Evolutionary conservation across 2,797 vertebrate species (phyloP).

Genomic region (Argentina silus): DNA sequence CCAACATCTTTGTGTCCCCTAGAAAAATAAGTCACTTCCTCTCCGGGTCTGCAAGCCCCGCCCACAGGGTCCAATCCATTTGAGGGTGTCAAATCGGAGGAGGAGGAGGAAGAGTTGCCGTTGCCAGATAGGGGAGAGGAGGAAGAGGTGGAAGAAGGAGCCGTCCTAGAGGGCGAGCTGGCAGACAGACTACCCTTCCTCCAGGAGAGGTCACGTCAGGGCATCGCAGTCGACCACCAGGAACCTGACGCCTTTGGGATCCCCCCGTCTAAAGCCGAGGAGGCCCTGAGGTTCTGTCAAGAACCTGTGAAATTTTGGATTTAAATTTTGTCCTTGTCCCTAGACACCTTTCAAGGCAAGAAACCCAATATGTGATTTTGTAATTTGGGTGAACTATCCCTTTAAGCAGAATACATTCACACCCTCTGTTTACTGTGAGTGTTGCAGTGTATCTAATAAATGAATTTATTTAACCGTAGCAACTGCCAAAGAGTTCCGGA

Average conservation of each 20-base stretch:
- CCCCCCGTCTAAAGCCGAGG: constrained; percentile 72
- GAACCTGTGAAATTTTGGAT: no score
- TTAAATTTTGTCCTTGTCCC: no score
- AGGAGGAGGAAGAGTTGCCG: constrained; percentile 54
- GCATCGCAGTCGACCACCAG: constrained; percentile 56
- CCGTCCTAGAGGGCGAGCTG: constrained; percentile 71
- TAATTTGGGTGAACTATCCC: no score
- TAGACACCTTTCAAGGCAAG: no score
- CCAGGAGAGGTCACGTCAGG: constrained; percentile 62
- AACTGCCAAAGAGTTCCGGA: no score
- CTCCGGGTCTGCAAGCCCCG: constrained; percentile 70
- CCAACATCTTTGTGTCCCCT: not conserved
- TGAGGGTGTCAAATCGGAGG: constrained; percentile 70
- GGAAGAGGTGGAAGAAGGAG: constrained; percentile 63
- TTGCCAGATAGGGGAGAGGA: constrained; percentile 39
- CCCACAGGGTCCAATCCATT: constrained; percentile 70
- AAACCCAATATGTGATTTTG: no score
- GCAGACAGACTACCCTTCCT: constrained; percentile 67
- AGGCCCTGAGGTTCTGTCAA: constrained; percentile 62
- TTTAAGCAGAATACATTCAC: no score
- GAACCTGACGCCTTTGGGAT: constrained; percentile 42
- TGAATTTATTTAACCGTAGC: no score
- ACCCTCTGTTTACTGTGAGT: no score
- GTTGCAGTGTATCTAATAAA: no score
- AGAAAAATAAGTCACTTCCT: constrained; percentile 74